Conservation (phyloP, 2,888 invertebrate species). For the Trissolcus brochymenae region DNA sequence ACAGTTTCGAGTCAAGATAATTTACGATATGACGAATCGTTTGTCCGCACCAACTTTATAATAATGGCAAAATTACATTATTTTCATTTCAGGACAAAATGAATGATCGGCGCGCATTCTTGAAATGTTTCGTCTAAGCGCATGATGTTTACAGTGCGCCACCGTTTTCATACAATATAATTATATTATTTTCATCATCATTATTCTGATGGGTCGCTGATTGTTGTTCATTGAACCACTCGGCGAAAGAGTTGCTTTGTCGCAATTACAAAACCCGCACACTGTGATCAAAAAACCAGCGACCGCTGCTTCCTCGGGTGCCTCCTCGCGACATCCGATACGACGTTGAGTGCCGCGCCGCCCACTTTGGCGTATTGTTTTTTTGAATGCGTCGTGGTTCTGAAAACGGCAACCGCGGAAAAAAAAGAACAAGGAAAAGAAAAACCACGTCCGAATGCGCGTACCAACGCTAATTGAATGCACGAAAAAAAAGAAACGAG, state of each 20-base stretch:
- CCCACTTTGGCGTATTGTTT: slow-evolving; percentile 33
- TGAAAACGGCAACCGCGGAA: slow-evolving; percentile 1
- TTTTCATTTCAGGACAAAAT: too few species aligned
- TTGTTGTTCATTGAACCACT: slow-evolving; percentile 11
- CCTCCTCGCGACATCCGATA: slow-evolving; percentile 18
- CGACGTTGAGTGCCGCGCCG: slow-evolving; percentile 4
- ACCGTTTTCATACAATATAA: neutral
- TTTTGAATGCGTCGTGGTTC: slow-evolving; percentile 14
- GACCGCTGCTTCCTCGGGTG: slow-evolving; percentile 8
- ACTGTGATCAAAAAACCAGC: slow-evolving; percentile 16
- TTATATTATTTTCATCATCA: neutral
- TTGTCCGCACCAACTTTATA: too few species aligned
- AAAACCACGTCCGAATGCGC: slow-evolving; percentile 4
- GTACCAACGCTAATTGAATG: slow-evolving; percentile 27
- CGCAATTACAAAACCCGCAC: slow-evolving; percentile 13
- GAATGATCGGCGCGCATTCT: too few species aligned
- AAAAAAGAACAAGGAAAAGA: slow-evolving; percentile 3
- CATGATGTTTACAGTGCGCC: neutral
- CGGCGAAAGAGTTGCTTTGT: slow-evolving; percentile 2
- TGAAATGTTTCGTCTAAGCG: too few species aligned
- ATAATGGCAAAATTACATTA: too few species aligned
- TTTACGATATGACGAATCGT: too few species aligned
- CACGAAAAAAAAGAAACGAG: slow-evolving; percentile 1
- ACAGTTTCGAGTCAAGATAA: too few species aligned
- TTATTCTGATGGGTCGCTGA: neutral